phyloP scores from a whole-genome alignment of 2,113 vertebrate genomes.

The Malurus elegans region DNA sequence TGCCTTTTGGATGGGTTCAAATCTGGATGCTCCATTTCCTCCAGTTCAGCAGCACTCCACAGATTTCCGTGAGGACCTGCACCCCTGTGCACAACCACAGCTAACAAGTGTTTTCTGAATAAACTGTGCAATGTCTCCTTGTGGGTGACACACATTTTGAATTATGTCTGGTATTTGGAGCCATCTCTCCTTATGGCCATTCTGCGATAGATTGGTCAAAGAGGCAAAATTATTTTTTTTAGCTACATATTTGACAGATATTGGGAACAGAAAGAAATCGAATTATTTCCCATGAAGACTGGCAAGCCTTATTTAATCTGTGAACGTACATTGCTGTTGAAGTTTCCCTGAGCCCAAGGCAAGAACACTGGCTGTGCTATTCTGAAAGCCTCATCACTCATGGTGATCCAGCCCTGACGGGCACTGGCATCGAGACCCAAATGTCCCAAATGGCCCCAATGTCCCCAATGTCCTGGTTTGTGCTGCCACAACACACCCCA shows the following conservation, averaged over 20 bases:
- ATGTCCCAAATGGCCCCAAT: background rate
- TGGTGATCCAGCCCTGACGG: rapidly evolving
- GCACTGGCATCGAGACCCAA: background rate
- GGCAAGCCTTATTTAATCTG: background rate
- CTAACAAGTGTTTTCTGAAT: background rate
- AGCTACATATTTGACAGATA: background rate
- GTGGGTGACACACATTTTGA: rapidly evolving
- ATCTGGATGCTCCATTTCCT: background rate
- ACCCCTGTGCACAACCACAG: background rate
- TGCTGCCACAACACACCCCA: background rate
- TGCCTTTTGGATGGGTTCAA: background rate
- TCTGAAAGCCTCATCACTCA: background rate
- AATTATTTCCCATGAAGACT: background rate
- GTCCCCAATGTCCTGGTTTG: background rate
- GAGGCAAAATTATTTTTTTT: background rate
- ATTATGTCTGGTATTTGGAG: background rate
- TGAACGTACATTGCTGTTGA: background rate
- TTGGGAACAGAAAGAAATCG: slow-evolving; percentile 6
- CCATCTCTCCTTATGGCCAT: background rate
- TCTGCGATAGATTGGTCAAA: background rate
- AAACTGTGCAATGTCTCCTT: background rate
- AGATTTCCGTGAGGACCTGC: background rate
- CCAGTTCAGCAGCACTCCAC: background rate
- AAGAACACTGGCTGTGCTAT: background rate
- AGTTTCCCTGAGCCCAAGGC: slow-evolving; percentile 5